phyloP scores from a whole-genome alignment of 2,888 invertebrate genomes.

The Athetis lepigone region DNA sequence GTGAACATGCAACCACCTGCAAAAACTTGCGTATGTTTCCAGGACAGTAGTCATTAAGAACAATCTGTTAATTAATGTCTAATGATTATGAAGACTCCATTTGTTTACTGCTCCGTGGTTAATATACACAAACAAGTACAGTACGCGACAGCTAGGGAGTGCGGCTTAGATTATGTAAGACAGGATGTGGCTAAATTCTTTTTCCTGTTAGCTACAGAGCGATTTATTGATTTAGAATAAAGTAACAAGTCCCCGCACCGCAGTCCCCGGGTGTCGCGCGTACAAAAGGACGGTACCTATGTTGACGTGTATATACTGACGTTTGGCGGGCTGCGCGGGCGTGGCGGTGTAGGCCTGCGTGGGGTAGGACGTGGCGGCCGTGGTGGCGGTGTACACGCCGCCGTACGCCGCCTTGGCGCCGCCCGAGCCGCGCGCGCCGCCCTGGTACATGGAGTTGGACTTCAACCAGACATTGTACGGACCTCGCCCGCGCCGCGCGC shows the following conservation, averaged over 20 bases:
- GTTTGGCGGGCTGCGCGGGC: slow-evolving; percentile 91
- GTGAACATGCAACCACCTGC: slow-evolving; percentile 17
- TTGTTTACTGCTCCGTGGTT: slow-evolving; percentile 43
- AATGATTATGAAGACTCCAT: slow-evolving; percentile 38
- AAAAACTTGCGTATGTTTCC: slow-evolving; percentile 29
- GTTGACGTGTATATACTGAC: slow-evolving; percentile 81
- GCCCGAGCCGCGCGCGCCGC: slow-evolving; percentile 89
- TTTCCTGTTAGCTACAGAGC: neutral
- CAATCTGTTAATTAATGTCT: slow-evolving; percentile 5
- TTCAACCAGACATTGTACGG: slow-evolving; percentile 42
- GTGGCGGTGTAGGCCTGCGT: slow-evolving; percentile 89
- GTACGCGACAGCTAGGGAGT: slow-evolving; percentile 52
- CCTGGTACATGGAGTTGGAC: slow-evolving; percentile 65
- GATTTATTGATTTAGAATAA: neutral
- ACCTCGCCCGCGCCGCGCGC: slow-evolving; percentile 1
- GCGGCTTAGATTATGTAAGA: slow-evolving; percentile 34
- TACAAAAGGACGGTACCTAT: slow-evolving; percentile 56
- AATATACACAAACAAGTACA: slow-evolving; percentile 53
- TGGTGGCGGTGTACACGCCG: slow-evolving; percentile 91
- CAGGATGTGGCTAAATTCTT: slow-evolving; percentile 27
- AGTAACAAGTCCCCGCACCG: slow-evolving; percentile 27
- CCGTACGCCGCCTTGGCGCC: slow-evolving; percentile 91
- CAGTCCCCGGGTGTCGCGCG: slow-evolving; percentile 37
- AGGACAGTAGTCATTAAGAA: slow-evolving; percentile 12
- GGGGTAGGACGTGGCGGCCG: slow-evolving; percentile 86